phyloP scores from a whole-genome alignment of 2,888 invertebrate species.

The Odontothrips loti region DNA sequence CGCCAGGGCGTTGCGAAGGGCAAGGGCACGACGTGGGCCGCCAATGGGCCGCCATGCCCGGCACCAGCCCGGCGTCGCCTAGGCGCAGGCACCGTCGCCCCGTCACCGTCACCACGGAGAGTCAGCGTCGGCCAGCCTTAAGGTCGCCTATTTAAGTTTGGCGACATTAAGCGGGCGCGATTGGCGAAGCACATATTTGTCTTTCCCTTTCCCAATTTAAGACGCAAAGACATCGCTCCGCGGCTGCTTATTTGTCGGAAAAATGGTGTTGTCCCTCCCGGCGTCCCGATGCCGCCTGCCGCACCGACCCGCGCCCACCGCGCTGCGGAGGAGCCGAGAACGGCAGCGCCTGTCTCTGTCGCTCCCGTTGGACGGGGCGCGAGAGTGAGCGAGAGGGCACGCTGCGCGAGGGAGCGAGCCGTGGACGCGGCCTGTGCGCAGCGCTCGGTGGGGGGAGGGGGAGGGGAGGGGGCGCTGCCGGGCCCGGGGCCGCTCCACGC shows the following conservation, averaged over 20 bases:
- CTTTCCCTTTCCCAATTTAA: no score
- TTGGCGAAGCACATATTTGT: no score
- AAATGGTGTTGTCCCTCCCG: neutral
- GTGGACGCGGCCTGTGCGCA: neutral
- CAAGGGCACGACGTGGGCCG: neutral
- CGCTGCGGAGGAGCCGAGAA: no score
- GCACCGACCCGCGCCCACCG: no score
- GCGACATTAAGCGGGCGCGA: no score
- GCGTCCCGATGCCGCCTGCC: neutral
- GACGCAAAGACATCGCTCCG: no score
- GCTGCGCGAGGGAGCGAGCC: neutral
- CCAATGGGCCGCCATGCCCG: neutral
- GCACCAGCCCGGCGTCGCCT: neutral
- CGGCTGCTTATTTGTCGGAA: neutral
- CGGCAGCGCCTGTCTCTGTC: neutral
- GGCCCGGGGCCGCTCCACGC: slow-evolving; percentile 22
- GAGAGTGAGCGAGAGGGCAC: neutral
- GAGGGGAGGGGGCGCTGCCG: neutral
- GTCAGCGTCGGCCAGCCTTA: no score
- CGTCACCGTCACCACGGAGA: no score
- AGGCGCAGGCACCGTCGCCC: no score
- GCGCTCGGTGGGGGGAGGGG: neutral
- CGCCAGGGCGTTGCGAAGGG: slow-evolving; percentile 13
- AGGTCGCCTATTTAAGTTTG: no score
- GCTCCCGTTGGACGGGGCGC: neutral